Percentiles rank a stretch among this genome's conserved stretches.
Conservation (phyloP, 2,113 vertebrate genomes). For the Eubucco bourcierii region DNA sequence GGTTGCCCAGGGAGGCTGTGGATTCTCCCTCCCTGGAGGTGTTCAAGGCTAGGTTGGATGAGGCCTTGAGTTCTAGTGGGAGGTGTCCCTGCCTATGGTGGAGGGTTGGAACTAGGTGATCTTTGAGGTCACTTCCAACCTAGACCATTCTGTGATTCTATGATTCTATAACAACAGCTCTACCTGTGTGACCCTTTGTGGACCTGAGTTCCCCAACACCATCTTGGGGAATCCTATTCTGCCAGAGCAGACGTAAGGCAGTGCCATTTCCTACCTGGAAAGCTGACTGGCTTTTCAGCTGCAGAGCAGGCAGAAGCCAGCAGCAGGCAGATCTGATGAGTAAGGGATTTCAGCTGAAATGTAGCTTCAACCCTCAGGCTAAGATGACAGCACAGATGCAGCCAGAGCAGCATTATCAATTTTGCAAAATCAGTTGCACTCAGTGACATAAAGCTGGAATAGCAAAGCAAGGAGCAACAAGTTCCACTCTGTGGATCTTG, state of each 20-base stretch:
- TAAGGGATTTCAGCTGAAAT: neutral
- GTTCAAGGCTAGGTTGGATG: no score
- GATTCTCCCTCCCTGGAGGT: no score
- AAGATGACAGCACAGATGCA: neutral
- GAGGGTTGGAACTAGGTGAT: no score
- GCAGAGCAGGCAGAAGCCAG: neutral
- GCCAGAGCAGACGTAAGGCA: neutral
- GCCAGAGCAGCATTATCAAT: neutral
- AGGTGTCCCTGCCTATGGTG: no score
- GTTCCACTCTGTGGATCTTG: neutral
- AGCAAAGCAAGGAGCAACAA: neutral
- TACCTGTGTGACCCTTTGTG: neutral
- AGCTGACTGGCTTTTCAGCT: neutral
- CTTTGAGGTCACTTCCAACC: no score
- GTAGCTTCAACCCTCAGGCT: neutral
- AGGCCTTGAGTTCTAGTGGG: no score
- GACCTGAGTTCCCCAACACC: neutral
- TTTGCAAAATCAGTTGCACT: neutral
- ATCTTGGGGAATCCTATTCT: neutral
- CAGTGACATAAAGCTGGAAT: neutral
- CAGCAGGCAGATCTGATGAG: neutral
- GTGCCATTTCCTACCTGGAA: neutral
- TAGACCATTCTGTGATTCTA: no score
- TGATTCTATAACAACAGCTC: no score
- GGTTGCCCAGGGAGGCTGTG: no score